Conservation (phyloP, 1,140 invertebrate genomes). For the Stegodyphus mimosarum region DNA sequence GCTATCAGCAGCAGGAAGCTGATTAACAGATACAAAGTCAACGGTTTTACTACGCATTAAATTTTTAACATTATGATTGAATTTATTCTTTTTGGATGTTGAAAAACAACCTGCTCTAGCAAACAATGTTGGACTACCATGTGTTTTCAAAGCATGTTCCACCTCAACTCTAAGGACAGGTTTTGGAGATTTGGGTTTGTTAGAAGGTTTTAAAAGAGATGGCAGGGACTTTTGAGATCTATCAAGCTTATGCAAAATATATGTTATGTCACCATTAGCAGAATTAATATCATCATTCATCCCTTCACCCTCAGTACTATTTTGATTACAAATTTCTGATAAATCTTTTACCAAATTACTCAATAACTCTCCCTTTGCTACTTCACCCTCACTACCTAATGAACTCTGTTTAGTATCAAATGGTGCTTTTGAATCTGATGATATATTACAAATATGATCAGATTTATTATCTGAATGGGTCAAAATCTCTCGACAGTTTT, state of each 20-base stretch:
- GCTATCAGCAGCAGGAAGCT: constrained; percentile 68
- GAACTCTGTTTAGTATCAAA: constrained; percentile 57
- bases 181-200: constrained; percentile 37
- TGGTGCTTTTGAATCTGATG: constrained; percentile 60
- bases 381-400: constrained; percentile 61
- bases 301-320: constrained; percentile 49
- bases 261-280: constrained; percentile 69
- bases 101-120: constrained; percentile 60
- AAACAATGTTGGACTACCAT: constrained; percentile 62
- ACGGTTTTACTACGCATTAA: constrained; percentile 63
- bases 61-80: constrained; percentile 43
- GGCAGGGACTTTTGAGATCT: constrained; percentile 42
- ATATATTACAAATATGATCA: constrained; percentile 55
- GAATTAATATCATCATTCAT: constrained; percentile 63
- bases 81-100: constrained; percentile 61
- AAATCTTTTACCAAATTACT: constrained; percentile 54
- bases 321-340: constrained; percentile 56
- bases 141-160: constrained; percentile 55
- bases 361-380: constrained; percentile 57
- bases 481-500: constrained; percentile 52
- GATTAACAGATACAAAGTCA: constrained; percentile 68
- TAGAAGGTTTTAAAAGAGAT: constrained; percentile 19
- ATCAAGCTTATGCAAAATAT: constrained; percentile 67
- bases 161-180: constrained; percentile 57
- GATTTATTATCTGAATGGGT: constrained; percentile 51